Evolutionary conservation across 2,113 vertebrate species (phyloP), one percentile per base, ranked within the genome.

Genomic region (Shinisaurus crocodilurus): DNA sequence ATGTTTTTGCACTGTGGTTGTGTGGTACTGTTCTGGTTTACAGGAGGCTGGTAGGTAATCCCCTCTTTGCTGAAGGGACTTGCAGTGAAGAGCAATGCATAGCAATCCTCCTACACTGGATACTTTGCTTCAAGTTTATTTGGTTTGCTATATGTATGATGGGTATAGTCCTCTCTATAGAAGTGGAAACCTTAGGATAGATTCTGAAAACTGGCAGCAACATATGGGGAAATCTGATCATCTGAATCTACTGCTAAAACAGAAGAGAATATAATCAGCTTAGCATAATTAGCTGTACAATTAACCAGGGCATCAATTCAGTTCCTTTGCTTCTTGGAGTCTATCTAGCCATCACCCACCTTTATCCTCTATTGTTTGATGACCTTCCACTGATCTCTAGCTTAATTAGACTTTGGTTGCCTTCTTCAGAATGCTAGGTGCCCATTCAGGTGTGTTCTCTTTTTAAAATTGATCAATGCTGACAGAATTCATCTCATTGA

Each of bases 341-440:
- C 9, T 60, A 16, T 60, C 57, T 60, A 34, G 3, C 37, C 37
- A 65, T 57, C 40, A n/a, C n/a, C 7, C 65, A 67, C 40, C 32
- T 86, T 82, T 72, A 32, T 45, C 45, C 32, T 84, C n/a, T 82
- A 32, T 82, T 82, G 48, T 48, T 87, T 88, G 65, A 57, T 45
- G 23, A 87, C 72, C 50, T 87, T 87, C 48, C 32, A 82, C 20
- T 82, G 70, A 84, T 37, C 63, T 54, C 25, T 67, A 50, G 25
- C 29, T 81, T 40, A 75, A 84, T 84, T 75, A 75, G 29, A 76
- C 43, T 83, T 74, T 84, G 23, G 54, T 65, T 65, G 40, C 20
- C 60, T 67, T 67, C 75, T 67, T 60, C 15, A 9, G 34, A 32
- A 87, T 76, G 15, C 12, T 79, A 34, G 40, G 40, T 43, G 50